A percentile compares a stretch with the other conserved stretches of the same genome.
Conservation (phyloP, 2,797 vertebrate genomes). For the Tokudaia tokunoshimensis region DNA sequence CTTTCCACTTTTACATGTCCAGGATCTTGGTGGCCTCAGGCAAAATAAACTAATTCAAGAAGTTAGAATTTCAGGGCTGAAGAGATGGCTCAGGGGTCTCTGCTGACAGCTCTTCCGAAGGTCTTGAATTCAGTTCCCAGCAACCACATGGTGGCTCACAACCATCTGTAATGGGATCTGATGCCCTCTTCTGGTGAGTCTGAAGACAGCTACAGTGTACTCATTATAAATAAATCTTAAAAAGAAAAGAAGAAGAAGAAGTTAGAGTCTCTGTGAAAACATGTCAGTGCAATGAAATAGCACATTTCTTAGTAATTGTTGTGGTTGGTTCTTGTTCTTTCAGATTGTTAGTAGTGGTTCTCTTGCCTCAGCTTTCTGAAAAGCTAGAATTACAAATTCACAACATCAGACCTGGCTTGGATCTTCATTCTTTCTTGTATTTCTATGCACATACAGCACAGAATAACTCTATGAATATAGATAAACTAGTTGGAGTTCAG, state of each 20-base stretch:
- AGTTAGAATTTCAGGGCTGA: neutral
- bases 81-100: no score
- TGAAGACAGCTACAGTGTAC: no score
- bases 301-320: slow-evolving; percentile 9
- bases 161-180: no score
- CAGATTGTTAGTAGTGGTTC: neutral
- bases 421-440: neutral
- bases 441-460: neutral
- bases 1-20: neutral
- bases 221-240: no score
- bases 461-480: neutral
- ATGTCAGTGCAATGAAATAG: neutral
- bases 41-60: neutral
- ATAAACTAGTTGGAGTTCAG: neutral
- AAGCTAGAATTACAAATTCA: neutral
- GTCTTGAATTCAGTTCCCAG: no score
- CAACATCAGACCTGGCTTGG: neutral
- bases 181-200: no score
- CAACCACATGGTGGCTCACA: no score
- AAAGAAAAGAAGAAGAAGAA: neutral
- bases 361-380: neutral
- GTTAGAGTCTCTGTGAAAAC: neutral
- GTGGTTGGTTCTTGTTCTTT: neutral
- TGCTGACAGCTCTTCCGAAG: no score
- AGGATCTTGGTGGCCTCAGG: neutral